Evolutionary conservation across 2,888 invertebrate species (phyloP), one percentile per base, ranked within the genome.

Genomic region (Saturnia japonica): DNA sequence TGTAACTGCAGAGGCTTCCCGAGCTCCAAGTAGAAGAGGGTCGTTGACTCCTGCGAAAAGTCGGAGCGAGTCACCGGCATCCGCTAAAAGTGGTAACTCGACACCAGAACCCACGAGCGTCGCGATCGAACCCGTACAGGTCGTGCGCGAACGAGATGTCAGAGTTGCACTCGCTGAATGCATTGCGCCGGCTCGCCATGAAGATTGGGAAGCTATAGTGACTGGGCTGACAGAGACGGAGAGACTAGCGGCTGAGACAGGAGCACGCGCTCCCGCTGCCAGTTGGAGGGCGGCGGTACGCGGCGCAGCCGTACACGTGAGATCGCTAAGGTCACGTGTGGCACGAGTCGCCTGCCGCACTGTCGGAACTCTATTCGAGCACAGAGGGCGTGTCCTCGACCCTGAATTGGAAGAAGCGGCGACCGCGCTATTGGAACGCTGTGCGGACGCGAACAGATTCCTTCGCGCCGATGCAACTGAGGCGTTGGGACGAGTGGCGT

Each of bases 371-470:
- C 89, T 99, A 77, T 99, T 98, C 85, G 91, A 94, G 43, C 90
- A 95, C 6, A 95, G 96, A 72, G 94, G 94, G 2, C 94, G 94
- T 12, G 88, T 85, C 8, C 82, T 95, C 3, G 95, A 95, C 62
- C 91, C 97, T 92, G 99, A 99, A 89, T 93, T 98, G 70, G 99
- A 99, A 82, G 97, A 98, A 84, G 95, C 98, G 69, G 96, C 96
- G 0, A 95, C 95, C 34, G 96, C 97, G 14, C 91, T 99, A 72
- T 94, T 99, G 45, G 97, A 97, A 78, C 96, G 99, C 73, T 97
- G 98, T 68, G 98, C 98, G 0, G 99, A 99, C 84, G 99, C 98
- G 11, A 99, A 99, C 90, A 96, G 97, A 78, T 99, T 99, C 86
- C 95, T 99, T 69, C 95, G 99, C 34, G 97, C 97, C 51, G 99